Base-by-base conservation (phyloP, 2,888 invertebrate species). In the Chirona hameri region DNA sequence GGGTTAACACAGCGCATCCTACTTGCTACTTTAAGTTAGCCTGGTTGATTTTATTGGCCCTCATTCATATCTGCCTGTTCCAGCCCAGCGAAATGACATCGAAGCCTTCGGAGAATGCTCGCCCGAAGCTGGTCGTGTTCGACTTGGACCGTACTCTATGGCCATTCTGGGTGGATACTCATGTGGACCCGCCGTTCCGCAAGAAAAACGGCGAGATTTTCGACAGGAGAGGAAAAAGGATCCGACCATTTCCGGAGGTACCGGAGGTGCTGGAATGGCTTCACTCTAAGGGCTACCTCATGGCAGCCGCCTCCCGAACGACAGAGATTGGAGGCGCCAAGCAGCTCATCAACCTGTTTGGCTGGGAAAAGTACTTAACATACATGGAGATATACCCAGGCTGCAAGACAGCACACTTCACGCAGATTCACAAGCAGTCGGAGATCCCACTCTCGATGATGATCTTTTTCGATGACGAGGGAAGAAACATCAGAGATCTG, bases 151-250 rank as follows among this genome's bases (percentile, higher is more conserved):
- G 91, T 86, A 93, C 93, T 0, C 87, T 93, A 81, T 93, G 93
- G 93, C 93, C 93, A 46, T 93, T 93, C 88, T 93, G 92, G 92
- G 91, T 93, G 55, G 93, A 93, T 86, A 92, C 92, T 4, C 92
- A 93, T 87, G 91, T 92, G n/a, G 89, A 88, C 83, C 91, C 92
- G 80, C 93, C 93, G 69, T 92, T 93, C 84, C 85, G 84, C 48
- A 87, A 85, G 83, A 83, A 84, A 31, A 81, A 81, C 60, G 89
- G 88, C 46, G 86, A 88, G 81, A 86, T 91, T 55, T 86, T 89
- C 3, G 91, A 92, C 87, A 85, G 86, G 5, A 83, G 84, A 81
- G 89, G 89, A 24, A 83, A 86, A 82, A 87, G 86, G 85, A 87
- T 92, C 31, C 88, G 88, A 83, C 89, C 87, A 86, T 93, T 91